Conservation (phyloP, 2,797 vertebrate genomes). For the Gambusia yucatana region DNA sequence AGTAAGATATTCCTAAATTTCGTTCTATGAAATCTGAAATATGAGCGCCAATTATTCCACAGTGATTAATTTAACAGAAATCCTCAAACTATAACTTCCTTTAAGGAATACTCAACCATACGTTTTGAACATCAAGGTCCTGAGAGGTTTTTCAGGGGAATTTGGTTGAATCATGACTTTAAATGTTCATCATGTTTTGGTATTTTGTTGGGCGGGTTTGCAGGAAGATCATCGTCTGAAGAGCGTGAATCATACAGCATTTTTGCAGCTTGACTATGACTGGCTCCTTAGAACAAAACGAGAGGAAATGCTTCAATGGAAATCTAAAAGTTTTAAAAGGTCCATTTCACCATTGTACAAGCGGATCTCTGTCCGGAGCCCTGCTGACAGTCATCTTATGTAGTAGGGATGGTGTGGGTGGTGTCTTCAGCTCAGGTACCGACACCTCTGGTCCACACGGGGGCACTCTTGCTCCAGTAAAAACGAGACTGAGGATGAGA, state of each 20-base stretch:
- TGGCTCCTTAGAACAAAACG: conserved; percentile 17
- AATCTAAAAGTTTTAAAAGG: conserved; percentile 40
- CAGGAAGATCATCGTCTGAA: conserved; percentile 18
- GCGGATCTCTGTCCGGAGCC: conserved; percentile 36
- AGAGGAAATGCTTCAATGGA: conserved; percentile 23
- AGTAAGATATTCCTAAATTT: neutral
- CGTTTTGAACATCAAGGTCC: conserved; percentile 26
- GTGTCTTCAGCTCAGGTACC: conserved; percentile 54
- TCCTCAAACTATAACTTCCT: conserved; percentile 18
- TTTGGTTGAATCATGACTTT: conserved; percentile 39
- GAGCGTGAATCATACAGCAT: neutral
- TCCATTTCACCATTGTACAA: conserved; percentile 33
- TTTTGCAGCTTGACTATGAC: conserved; percentile 7
- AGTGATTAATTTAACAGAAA: conserved; percentile 31
- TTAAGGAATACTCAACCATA: conserved; percentile 36
- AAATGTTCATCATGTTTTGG: conserved; percentile 35
- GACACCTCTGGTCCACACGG: conserved; percentile 63
- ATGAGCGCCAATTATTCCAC: conserved; percentile 21
- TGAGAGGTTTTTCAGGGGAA: conserved; percentile 44
- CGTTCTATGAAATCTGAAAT: conserved; percentile 7
- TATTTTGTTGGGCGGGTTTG: conserved; percentile 6
- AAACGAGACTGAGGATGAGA: conserved; percentile 66
- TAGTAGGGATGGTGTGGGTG: conserved; percentile 35
- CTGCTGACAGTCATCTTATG: conserved; percentile 50
- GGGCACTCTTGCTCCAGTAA: conserved; percentile 64